These are phyloP conservation scores for Mobula birostris DNA, from an alignment of 2,113 vertebrate genomes.

Conservation along the genomic window DNA sequence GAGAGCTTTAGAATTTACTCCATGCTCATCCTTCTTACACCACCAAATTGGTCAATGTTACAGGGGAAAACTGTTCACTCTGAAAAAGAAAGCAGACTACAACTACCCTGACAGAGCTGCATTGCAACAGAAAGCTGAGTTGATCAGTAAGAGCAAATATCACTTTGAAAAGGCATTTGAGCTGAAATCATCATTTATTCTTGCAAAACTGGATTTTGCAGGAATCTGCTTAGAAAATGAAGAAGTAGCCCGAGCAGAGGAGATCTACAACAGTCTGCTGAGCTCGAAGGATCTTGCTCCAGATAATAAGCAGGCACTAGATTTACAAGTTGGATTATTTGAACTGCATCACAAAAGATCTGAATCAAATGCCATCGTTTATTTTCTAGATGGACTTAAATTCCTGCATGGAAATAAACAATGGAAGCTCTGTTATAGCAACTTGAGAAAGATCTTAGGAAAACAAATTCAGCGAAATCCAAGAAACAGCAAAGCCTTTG, in stretches of 20 bases:
- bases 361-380: conserved; percentile 36
- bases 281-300: background rate
- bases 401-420: background rate
- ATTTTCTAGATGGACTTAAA: conserved; percentile 41
- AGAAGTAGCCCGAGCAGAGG: background rate
- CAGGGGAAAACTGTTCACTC: conserved; percentile 36
- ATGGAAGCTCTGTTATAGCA: conserved; percentile 21
- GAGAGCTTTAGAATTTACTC: conserved; percentile 39
- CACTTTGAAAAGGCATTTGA: conserved; percentile 42
- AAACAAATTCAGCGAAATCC: background rate
- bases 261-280: background rate
- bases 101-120: background rate
- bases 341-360: conserved; percentile 40
- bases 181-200: conserved; percentile 41
- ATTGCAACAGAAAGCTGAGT: background rate
- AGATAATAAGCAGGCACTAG: conserved; percentile 5
- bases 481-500: conserved; percentile 41
- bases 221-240: conserved; percentile 36
- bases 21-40: conserved; percentile 44
- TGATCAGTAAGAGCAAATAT: conserved; percentile 39
- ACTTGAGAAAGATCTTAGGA: conserved; percentile 37
- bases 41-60: conserved; percentile 48
- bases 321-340: conserved; percentile 38
- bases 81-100: background rate
- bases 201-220: conserved; percentile 42